phyloP scores from a whole-genome alignment of 2,888 invertebrate species.

The Petrolisthes manimaculis region DNA sequence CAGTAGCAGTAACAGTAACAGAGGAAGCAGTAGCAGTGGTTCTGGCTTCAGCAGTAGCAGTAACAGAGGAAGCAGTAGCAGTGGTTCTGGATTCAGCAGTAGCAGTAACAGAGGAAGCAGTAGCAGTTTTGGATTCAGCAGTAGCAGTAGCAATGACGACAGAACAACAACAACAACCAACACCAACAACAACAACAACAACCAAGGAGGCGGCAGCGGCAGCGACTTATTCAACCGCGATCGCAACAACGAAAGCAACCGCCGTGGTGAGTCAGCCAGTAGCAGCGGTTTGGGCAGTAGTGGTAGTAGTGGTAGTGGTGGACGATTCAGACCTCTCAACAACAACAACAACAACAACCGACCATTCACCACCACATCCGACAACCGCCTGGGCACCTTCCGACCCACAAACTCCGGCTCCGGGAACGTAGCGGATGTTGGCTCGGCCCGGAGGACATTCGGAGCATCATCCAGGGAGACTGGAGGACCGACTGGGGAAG shows the following conservation, averaged over 20 bases:
- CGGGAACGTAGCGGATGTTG: not conserved
- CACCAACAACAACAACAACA: not conserved
- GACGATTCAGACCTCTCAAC: not conserved
- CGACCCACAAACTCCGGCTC: conserved; percentile 43
- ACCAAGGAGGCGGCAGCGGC: conserved; percentile 3
- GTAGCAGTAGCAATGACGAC: not conserved
- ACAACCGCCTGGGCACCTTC: conserved; percentile 35
- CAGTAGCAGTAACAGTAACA: not conserved
- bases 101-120: conserved; percentile 9
- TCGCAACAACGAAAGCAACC: not conserved
- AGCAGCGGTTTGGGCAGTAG: not conserved
- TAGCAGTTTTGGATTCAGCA: conserved; percentile 23
- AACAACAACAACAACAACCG: conserved; percentile 26
- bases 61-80: not conserved
- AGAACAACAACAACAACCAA: not conserved
- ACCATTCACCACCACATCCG: conserved; percentile 18
- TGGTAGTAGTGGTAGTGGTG: not conserved
- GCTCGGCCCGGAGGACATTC: not conserved
- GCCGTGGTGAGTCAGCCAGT: not conserved
- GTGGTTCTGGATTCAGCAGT: not conserved
- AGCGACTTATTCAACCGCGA: not conserved
- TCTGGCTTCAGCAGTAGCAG: not conserved
- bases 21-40: not conserved
- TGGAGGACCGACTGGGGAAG: conserved; percentile 31
- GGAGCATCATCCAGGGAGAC: conserved; percentile 10